Percentiles rank a stretch among this genome's conserved stretches.
These are phyloP conservation scores for Propithecus deckenii DNA, from an alignment of 2,797 vertebrate species.

Conservation along the genomic window DNA sequence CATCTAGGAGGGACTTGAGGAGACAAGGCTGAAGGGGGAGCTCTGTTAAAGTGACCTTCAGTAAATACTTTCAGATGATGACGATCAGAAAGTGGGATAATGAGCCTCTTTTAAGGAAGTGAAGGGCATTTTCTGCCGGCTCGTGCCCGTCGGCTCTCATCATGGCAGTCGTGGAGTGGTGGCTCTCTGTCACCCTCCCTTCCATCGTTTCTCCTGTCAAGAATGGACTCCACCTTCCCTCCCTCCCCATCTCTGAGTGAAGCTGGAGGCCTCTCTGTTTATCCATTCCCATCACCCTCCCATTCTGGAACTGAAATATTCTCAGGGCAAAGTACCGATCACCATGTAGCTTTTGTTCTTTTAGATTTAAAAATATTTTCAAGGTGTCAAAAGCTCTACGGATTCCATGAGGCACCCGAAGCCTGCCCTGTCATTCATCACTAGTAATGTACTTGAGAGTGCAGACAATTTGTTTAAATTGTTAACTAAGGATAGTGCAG, in stretches of 20 bases:
- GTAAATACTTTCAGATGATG: neutral
- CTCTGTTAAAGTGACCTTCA: neutral
- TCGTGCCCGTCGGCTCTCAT: neutral
- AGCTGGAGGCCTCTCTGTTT: neutral
- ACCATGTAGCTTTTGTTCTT: neutral
- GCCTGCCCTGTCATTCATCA: neutral
- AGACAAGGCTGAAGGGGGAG: neutral
- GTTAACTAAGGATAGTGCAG: neutral
- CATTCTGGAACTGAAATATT: neutral
- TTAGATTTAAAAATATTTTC: conserved; percentile 31
- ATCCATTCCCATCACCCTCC: neutral
- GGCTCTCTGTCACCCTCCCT: neutral
- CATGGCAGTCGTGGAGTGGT: neutral
- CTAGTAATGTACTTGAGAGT: neutral
- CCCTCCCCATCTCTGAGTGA: neutral
- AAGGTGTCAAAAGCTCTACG: neutral
- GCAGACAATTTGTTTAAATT: neutral
- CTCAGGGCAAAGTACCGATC: neutral
- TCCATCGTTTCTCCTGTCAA: neutral
- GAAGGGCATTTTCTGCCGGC: neutral
- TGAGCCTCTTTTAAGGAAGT: neutral
- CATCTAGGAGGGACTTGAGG: neutral
- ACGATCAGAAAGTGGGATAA: neutral
- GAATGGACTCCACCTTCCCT: neutral
- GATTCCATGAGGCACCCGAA: neutral